A percentile compares a stretch with the other conserved stretches of the same genome.
Evolutionary conservation across 2,888 invertebrate species (phyloP).

Genomic region (Chirona hameri): DNA sequence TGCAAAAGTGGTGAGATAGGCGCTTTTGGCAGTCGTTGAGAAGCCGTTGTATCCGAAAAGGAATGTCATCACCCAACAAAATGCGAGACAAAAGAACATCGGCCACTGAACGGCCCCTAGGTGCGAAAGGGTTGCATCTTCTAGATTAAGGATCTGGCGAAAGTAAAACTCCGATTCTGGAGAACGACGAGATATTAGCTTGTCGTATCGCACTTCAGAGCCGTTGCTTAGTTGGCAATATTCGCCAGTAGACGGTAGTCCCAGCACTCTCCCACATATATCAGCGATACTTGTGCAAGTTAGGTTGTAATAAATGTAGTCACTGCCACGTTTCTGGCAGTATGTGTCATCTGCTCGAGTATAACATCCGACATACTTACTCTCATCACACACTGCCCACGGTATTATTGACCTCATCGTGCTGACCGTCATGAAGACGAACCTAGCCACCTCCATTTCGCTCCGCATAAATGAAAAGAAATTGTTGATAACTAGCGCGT

Average conservation of each 20-base stretch:
- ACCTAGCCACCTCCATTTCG: background rate
- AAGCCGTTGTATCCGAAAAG: background rate
- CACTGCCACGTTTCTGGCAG: background rate
- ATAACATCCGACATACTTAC: background rate
- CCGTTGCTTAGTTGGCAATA: background rate
- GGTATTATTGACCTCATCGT: background rate
- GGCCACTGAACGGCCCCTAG: background rate
- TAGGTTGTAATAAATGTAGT: background rate
- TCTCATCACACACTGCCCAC: background rate
- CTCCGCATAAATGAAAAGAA: background rate
- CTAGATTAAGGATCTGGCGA: background rate
- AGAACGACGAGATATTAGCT: background rate
- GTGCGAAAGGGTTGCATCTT: background rate
- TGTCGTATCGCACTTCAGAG: background rate
- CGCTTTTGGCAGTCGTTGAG: background rate
- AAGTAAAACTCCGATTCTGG: background rate
- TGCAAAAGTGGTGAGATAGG: background rate
- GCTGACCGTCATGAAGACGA: background rate
- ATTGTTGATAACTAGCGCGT: background rate
- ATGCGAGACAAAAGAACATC: background rate
- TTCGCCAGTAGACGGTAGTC: background rate
- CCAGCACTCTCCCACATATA: background rate
- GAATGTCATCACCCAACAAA: background rate
- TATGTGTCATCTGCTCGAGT: background rate
- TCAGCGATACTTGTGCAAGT: background rate